phyloP scores from a whole-genome alignment of 1,140 invertebrate species.

The Meloidogyne floridensis region DNA sequence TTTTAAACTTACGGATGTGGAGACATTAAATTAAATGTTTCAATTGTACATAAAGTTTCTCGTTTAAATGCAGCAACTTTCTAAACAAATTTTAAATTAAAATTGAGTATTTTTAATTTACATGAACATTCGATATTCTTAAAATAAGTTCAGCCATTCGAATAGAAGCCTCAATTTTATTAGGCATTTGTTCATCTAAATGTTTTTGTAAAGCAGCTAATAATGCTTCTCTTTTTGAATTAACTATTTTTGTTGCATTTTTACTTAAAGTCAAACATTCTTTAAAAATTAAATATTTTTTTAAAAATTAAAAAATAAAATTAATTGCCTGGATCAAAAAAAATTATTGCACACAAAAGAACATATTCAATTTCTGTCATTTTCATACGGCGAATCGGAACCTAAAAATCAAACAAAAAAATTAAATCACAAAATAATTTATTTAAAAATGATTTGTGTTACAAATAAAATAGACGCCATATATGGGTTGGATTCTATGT shows the following conservation, averaged over 20 bases:
- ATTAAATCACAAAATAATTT: no score
- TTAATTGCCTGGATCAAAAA: conserved; percentile 61
- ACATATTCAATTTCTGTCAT: conserved; percentile 63
- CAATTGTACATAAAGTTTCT: conserved; percentile 63
- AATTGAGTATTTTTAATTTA: conserved; percentile 26
- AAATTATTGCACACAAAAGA: conserved; percentile 58
- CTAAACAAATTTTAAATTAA: conserved; percentile 42
- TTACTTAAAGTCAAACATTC: conserved; percentile 58
- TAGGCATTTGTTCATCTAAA: conserved; percentile 35
- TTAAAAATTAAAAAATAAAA: neutral
- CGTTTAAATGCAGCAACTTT: conserved; percentile 65
- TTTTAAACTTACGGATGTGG: conserved; percentile 55
- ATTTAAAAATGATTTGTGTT: no score
- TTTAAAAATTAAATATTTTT: conserved; percentile 40
- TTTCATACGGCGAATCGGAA: conserved; percentile 56
- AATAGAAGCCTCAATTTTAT: conserved; percentile 36
- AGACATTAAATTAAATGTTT: conserved; percentile 65
- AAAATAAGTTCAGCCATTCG: conserved; percentile 55
- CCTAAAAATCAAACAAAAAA: conserved; percentile 13
- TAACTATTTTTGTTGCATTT: conserved; percentile 44
- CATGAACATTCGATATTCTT: conserved; percentile 56
- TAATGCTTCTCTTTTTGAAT: conserved; percentile 47
- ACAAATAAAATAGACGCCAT: no score
- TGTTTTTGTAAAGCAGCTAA: conserved; percentile 46
- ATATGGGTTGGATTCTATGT: no score